phyloP scores from a whole-genome alignment of 2,888 invertebrate genomes.

The Hydraecia micacea region DNA sequence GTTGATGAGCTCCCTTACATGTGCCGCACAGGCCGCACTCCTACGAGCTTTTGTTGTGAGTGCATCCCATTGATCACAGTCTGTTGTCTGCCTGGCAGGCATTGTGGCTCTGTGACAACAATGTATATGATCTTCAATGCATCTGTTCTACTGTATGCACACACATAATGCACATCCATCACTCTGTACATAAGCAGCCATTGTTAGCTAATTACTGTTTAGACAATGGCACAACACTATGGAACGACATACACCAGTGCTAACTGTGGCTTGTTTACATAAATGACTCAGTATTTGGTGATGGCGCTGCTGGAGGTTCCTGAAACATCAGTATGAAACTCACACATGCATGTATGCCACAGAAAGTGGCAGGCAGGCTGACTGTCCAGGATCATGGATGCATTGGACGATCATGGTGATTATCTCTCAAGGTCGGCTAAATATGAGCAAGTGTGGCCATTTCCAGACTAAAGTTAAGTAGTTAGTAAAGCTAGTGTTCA shows the following conservation, averaged over 20 bases:
- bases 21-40: neutral
- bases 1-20: neutral
- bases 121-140: neutral
- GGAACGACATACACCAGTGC: neutral
- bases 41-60: neutral
- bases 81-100: neutral
- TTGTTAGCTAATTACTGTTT: conserved; percentile 28
- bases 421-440: neutral
- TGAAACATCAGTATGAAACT: neutral
- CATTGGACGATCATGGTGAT: neutral
- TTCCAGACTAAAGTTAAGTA: too few species aligned
- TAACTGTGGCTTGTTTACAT: neutral
- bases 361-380: too few species aligned
- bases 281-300: neutral
- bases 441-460: neutral
- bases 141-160: neutral
- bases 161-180: conserved; percentile 11
- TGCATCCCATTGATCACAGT: neutral
- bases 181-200: neutral
- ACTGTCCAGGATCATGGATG: too few species aligned
- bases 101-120: neutral
- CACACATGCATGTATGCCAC: neutral
- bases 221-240: conserved; percentile 21
- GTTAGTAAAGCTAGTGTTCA: neutral
- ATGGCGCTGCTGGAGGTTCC: neutral